phyloP scores from a whole-genome alignment of 2,113 vertebrate species.

The Pantherophis guttatus region DNA sequence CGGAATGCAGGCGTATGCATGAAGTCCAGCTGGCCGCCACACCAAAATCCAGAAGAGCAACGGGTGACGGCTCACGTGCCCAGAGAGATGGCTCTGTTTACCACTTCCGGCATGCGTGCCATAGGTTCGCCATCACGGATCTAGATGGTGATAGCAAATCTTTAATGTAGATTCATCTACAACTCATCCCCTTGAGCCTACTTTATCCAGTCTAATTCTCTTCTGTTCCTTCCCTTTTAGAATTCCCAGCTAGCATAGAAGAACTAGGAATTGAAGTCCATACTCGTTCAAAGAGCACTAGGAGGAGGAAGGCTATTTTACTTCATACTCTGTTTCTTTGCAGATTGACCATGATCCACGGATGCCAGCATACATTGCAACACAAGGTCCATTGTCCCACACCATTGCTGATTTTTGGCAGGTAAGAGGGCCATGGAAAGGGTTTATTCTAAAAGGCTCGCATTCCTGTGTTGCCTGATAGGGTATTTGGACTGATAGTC shows the following conservation, averaged over 20 bases:
- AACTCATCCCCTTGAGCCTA: neutral
- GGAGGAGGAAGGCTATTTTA: neutral
- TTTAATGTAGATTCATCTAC: neutral
- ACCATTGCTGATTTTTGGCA: slow-evolving; percentile 98
- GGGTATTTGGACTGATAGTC: neutral
- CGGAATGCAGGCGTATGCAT: too few relatives aligned
- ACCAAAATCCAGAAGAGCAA: too few relatives aligned
- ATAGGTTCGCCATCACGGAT: too few relatives aligned
- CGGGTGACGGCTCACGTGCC: too few relatives aligned
- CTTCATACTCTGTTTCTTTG: neutral
- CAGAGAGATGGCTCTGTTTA: too few relatives aligned
- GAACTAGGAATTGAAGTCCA: neutral
- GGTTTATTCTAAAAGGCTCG: neutral
- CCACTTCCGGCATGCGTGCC: too few relatives aligned
- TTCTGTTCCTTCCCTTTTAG: neutral
- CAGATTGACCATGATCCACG: slow-evolving; percentile 96
- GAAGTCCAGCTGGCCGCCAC: too few relatives aligned
- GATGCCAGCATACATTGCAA: slow-evolving; percentile 94
- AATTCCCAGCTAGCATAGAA: neutral
- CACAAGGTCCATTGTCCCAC: slow-evolving; percentile 90
- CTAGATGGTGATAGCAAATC: neutral
- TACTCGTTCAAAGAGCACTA: too few relatives aligned
- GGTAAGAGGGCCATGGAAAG: slow-evolving; percentile 69
- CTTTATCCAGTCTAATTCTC: neutral
- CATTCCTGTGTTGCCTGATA: neutral